phyloP scores from a whole-genome alignment of 2,113 vertebrate genomes.

The Vombatus ursinus region DNA sequence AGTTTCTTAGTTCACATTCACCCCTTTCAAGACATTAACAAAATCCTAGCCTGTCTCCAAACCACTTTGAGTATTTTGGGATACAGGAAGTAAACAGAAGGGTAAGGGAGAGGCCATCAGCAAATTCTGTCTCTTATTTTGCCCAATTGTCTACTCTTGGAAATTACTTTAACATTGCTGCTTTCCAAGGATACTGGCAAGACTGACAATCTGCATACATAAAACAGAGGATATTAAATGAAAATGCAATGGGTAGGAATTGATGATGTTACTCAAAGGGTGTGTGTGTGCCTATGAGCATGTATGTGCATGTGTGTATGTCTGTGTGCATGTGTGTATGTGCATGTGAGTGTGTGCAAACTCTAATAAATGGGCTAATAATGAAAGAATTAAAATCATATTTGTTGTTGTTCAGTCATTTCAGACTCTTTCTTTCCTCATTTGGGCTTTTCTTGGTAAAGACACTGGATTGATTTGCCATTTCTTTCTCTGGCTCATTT shows the following conservation, averaged over 20 bases:
- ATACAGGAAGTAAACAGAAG: neutral
- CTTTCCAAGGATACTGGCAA: neutral
- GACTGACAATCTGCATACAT: neutral
- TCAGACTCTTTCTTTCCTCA: neutral
- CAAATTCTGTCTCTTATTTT: neutral
- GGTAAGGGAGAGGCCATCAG: neutral
- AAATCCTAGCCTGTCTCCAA: conserved; percentile 6
- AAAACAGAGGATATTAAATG: neutral
- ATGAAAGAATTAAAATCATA: neutral
- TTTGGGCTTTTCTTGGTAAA: too few relatives aligned
- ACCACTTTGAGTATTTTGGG: neutral
- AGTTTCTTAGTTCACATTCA: neutral
- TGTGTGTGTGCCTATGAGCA: too few relatives aligned
- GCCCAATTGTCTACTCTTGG: neutral
- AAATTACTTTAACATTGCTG: neutral
- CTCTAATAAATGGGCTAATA: too few relatives aligned
- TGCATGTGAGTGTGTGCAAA: too few relatives aligned
- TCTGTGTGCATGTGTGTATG: too few relatives aligned
- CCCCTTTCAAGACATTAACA: neutral
- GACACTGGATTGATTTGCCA: too few relatives aligned
- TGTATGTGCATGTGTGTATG: too few relatives aligned
- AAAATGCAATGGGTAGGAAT: neutral
- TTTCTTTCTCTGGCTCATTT: too few relatives aligned
- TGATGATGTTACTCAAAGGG: too few relatives aligned
- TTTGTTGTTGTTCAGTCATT: neutral